Base-by-base conservation (phyloP, 2,113 vertebrate species). In the Silurus asotus region DNA sequence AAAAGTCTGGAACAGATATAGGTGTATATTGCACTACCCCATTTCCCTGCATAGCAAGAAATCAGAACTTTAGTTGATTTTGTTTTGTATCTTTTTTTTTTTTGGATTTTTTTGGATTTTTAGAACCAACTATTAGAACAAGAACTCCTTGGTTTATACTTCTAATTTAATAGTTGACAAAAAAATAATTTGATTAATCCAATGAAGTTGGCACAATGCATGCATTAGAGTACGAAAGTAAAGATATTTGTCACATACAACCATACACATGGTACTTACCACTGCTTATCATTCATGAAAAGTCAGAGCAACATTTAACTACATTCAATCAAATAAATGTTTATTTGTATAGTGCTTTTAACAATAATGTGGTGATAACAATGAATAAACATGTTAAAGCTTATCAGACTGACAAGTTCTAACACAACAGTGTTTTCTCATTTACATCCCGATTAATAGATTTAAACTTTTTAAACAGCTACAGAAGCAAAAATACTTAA, bases 381-480 rank as follows among this genome's bases (percentile, higher is more conserved):
- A 37, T 37, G 37, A 37, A 37, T 37, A 37, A 37, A 37, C 37
- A 37, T 37, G 13, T 25, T 51, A 67, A 17, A 7, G 51, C 77
- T 81, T 79, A 67, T 81, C 75, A 84, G 13, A 65, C 17, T 81
- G 87, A 65, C 28, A 84, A 37, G 20, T 23, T 45, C 20, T 25
- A 59, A 77, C 67, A 67, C 17, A 70, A 72, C 28, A 70, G 4
- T 14, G 51, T 28, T 69, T 70, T 70, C n/a, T 83, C 23, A 58
- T 72, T 83, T 53, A 80, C 61, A 80, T 19, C 14, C 55, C 61
- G 25, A 9, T 14, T 45, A 45, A 45, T 70, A 45, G 13, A n/a
- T 45, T 70, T 70, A 23, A 9, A 6, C 19, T 61, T n/a, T 23
- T 64, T 23, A 37, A 37, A 37, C 28, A 37, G 61, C 20, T 62